phyloP scores from a whole-genome alignment of 2,797 vertebrate species.

The Arremon brunneinucha region DNA sequence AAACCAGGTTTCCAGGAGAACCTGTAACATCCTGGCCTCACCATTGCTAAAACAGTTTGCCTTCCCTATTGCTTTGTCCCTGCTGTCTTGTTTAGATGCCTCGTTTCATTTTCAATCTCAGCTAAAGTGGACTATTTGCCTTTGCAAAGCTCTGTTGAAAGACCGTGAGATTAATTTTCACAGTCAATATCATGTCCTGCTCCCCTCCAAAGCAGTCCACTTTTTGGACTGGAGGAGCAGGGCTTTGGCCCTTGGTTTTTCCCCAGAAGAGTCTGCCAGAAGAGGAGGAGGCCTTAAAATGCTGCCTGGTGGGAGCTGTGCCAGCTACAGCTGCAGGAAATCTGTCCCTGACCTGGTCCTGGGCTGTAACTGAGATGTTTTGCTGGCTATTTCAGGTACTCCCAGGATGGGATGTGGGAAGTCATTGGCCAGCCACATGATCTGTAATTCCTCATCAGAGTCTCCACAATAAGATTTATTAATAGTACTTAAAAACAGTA shows the following conservation, averaged over 20 bases:
- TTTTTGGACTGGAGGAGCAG: neutral
- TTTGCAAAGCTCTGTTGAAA: neutral
- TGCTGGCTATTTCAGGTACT: neutral
- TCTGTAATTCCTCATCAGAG: neutral
- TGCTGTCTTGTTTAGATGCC: neutral
- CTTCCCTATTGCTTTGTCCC: neutral
- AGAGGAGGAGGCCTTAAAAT: neutral
- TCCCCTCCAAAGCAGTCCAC: neutral
- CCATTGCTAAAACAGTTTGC: neutral
- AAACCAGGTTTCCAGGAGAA: neutral
- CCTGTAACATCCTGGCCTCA: neutral
- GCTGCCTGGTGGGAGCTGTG: neutral
- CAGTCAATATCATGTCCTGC: neutral
- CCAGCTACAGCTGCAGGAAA: conserved; percentile 26
- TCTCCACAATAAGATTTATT: neutral
- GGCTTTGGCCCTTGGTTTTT: neutral
- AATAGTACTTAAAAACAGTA: neutral
- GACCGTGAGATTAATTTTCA: neutral
- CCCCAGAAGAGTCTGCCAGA: neutral
- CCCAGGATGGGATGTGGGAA: neutral
- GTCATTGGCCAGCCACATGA: neutral
- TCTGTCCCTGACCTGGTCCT: neutral
- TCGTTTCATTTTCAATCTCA: neutral
- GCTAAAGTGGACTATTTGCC: neutral
- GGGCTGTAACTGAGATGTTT: neutral